Percentiles rank a stretch among this genome's conserved stretches.
These are phyloP conservation scores for Plagiodera versicolora DNA, from an alignment of 2,888 invertebrate species.

Conservation along the genomic window DNA sequence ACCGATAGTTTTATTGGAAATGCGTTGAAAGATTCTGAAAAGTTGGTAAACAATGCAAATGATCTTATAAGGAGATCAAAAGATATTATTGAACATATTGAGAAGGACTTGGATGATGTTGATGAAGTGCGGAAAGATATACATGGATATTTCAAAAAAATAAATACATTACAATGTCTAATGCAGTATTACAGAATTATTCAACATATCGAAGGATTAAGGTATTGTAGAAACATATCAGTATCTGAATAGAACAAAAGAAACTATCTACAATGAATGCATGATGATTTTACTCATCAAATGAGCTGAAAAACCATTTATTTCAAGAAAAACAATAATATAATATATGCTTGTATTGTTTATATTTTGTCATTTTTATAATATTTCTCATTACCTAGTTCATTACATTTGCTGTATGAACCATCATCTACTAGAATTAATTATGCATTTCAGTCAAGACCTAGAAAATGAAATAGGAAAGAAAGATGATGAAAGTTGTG, in stretches of 20 bases:
- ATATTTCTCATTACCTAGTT: too few species aligned
- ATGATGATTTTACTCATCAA: too few species aligned
- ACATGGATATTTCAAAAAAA: slow-evolving; percentile 61
- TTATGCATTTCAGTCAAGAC: slow-evolving; percentile 57
- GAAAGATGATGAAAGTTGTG: slow-evolving; percentile 61
- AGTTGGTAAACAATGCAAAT: slow-evolving; percentile 56
- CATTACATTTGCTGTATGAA: too few species aligned
- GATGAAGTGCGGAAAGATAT: slow-evolving; percentile 59
- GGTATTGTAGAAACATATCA: too few species aligned
- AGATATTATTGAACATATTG: slow-evolving; percentile 55
- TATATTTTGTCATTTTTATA: too few species aligned
- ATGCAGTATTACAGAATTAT: slow-evolving; percentile 70
- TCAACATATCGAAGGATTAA: slow-evolving; percentile 71
- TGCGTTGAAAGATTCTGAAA: slow-evolving; percentile 55
- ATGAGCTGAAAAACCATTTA: too few species aligned
- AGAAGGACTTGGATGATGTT: slow-evolving; percentile 55
- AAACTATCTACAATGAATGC: too few species aligned
- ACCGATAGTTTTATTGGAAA: slow-evolving; percentile 64
- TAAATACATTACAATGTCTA: slow-evolving; percentile 60
- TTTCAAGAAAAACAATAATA: too few species aligned
- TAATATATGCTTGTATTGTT: too few species aligned
- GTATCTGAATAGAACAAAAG: too few species aligned
- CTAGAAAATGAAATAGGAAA: slow-evolving; percentile 63
- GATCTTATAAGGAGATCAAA: slow-evolving; percentile 57
- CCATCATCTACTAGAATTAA: too few species aligned